Percentiles rank a stretch among this genome's conserved stretches.
phyloP scores from a whole-genome alignment of 2,888 invertebrate genomes.

The Hymenopus coronatus region DNA sequence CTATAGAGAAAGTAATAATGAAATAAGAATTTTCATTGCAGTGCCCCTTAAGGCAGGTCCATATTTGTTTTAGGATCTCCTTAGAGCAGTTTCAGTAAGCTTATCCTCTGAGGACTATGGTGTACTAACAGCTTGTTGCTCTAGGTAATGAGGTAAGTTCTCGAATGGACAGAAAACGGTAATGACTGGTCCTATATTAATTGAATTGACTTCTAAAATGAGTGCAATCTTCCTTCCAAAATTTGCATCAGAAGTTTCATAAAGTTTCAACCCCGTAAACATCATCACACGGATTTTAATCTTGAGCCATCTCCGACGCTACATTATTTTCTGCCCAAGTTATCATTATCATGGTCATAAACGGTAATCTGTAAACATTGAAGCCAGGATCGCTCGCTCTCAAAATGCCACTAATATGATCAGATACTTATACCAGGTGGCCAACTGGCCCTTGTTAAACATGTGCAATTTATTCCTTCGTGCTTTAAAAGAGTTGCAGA shows the following conservation, averaged over 20 bases:
- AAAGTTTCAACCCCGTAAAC: not conserved
- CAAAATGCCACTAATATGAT: not conserved
- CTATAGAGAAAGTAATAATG: too few species aligned
- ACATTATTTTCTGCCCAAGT: not conserved
- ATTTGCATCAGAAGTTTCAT: not conserved
- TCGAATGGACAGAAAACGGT: not conserved
- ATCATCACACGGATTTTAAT: not conserved
- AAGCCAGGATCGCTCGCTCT: not conserved
- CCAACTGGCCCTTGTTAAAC: too few species aligned
- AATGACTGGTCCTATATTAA: not conserved
- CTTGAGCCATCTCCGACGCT: not conserved
- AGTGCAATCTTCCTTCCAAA: not conserved
- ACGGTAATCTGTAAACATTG: not conserved
- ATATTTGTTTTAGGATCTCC: too few species aligned
- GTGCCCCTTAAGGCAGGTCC: too few species aligned
- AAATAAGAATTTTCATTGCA: too few species aligned
- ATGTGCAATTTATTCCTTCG: too few species aligned
- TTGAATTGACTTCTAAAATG: not conserved
- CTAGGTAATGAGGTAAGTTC: not conserved
- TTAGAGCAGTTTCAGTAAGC: too few species aligned
- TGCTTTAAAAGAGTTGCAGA: too few species aligned
- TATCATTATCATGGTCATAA: not conserved
- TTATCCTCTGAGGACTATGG: too few species aligned
- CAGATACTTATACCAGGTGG: not conserved
- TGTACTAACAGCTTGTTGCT: too few species aligned